Base-by-base conservation (phyloP, 2,113 vertebrate genomes). In the Rynchops niger region DNA sequence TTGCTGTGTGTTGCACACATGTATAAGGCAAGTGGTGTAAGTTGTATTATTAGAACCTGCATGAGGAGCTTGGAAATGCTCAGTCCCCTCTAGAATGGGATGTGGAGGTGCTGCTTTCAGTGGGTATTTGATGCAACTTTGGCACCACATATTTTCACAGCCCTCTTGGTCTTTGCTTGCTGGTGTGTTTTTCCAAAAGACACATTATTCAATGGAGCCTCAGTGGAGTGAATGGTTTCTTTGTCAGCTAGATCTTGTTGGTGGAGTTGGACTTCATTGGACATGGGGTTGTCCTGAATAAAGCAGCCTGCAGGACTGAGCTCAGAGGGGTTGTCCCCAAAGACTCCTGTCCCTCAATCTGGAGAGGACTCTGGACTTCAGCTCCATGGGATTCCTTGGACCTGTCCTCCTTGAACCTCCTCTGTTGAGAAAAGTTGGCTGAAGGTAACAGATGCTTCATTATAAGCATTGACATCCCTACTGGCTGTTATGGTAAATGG, bases 401-500 rank as follows among this genome's bases (percentile, higher is more conserved):
- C 6, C 18, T 78, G 32, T 27, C 12, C 5, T 58, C 26, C 20
- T 38, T 27, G 40, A 42, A 47, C 40, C 16, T 52, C 15, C 36
- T 66, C 29, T 47, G 29, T 78, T 72, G 52, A 47, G 30, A 61
- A 55, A 36, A 53, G 34, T 32, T 71, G 23, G 7, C 50, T 56
- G 27, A 70, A 88, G 56, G 30, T 43, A 42, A 34, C 36, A 77
- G 16, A 15, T 2, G 11, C 15, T 66, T 59, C 17, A 22, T 58
- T 50, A 30, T 42, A 42, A 45, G 45, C 45, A 25, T 7, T 69
- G 53, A 12, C 47, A 69, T 69, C 38, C 12, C 23, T 67, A 4
- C 11, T 50, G 50, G 11, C 22, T 47, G 22, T 38, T 65, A 49
- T 0, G 9, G 18, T 47, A 18, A 62, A 71, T 0, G 1, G 9